Evolutionary conservation across 2,113 vertebrate genomes (phyloP), one percentile per base, ranked within the genome.

Genomic region (Physeter macrocephalus): DNA sequence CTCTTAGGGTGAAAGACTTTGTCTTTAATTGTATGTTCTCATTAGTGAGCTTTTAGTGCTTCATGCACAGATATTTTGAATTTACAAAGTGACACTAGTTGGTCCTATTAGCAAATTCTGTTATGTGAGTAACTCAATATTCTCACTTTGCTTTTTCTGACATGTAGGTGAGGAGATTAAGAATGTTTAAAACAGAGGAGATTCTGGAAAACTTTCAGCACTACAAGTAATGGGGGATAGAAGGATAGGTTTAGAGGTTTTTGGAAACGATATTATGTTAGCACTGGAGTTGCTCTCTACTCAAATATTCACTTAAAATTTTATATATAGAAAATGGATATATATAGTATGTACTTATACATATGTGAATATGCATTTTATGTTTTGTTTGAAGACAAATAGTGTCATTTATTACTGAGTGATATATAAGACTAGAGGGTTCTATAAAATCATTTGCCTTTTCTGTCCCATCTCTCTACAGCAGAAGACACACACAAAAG

Each of bases 11-110:
- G 18, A 95, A 97, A 86, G 21, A 36, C 11, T 36, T 49, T 62
- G 12, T 94, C 67, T 89, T 96, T 95, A 95, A 86, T 93, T 78
- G 14, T 90, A 72, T 77, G 18, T 93, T 82, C 43, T 96, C 66
- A 61, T 59, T 88, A 64, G 17, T 88, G 18, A 90, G 21, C 15
- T 84, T 59, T 95, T 61, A 92, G 25, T 66, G 34, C 4, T 31
- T 34, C 8, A 36, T 39, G 2, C 20, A 71, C 39, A 81, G 8
- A 49, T 41, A 88, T 46, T 96, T 84, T 95, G 29, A 84, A 77
- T 93, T 69, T 90, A 90, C 43, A 88, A 64, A 85, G 29, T n/a
- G 23, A 69, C 7, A 80, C 20, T 83, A 36, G 11, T 34, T 94
- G 31, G 39, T 82, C 9, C 18, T 95, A 72, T 84, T 78, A 90